A percentile compares a stretch with the other conserved stretches of the same genome.
Evolutionary conservation across 2,113 vertebrate species (phyloP).

Genomic region (Cyanoderma ruficeps): DNA sequence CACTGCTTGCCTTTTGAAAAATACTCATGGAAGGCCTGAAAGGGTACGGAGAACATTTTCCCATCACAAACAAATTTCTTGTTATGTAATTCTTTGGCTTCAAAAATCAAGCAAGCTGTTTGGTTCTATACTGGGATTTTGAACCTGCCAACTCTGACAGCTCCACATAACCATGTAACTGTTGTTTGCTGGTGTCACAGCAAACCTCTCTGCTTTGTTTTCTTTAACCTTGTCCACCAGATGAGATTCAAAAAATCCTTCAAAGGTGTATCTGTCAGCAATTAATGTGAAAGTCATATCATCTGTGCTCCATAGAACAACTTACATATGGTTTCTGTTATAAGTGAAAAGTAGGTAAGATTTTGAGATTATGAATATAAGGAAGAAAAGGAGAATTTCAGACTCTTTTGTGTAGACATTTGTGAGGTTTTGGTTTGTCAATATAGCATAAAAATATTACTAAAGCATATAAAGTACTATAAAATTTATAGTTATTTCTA

Average conservation of each 20-base stretch:
- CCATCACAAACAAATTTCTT: neutral
- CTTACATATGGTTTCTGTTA: neutral
- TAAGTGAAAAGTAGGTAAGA: neutral
- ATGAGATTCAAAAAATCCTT: neutral
- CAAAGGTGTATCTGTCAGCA: neutral
- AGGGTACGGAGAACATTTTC: neutral
- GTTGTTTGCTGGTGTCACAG: neutral
- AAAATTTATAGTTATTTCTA: neutral
- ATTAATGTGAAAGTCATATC: neutral
- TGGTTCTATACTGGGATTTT: constrained; percentile 9
- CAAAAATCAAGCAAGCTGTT: neutral
- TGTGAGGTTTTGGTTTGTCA: neutral
- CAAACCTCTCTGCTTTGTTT: neutral
- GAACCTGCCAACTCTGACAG: constrained; percentile 5
- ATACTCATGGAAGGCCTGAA: neutral
- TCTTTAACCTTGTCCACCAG: neutral
- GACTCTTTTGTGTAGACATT: neutral
- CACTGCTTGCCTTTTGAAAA: neutral
- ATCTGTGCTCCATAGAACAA: neutral
- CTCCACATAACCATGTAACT: neutral
- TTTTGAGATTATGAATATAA: neutral
- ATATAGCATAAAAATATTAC: neutral
- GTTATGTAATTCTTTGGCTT: constrained; percentile 20
- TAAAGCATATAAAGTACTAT: neutral
- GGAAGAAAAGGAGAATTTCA: neutral